A percentile compares a stretch with the other conserved stretches of the same genome.
These are phyloP conservation scores for Trichogramma pretiosum DNA, from an alignment of 1,140 invertebrate genomes.

Conservation along the genomic window DNA sequence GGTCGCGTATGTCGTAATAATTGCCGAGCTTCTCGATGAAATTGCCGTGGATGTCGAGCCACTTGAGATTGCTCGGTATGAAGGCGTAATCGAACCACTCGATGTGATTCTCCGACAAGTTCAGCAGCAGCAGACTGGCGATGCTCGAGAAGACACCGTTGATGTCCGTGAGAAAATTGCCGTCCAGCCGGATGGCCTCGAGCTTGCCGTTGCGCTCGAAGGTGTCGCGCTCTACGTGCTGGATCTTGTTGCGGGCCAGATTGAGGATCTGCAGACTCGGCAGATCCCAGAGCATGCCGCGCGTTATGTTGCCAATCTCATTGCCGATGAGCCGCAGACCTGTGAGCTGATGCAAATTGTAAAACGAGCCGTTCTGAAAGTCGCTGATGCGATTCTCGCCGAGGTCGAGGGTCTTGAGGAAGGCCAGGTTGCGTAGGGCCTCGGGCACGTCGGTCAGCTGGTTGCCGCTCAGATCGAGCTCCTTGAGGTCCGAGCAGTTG, in stretches of 20 bases:
- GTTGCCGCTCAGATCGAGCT: conserved; percentile 82
- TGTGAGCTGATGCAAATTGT: conserved; percentile 73
- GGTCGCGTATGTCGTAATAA: conserved; percentile 67
- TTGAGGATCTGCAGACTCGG: conserved; percentile 75
- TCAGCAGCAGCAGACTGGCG: conserved; percentile 72
- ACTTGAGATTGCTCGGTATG: conserved; percentile 77
- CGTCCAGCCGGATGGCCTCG: conserved; percentile 76
- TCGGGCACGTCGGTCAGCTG: conserved; percentile 70
- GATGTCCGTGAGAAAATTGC: conserved; percentile 77
- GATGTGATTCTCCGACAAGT: conserved; percentile 84
- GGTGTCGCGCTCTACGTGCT: conserved; percentile 69
- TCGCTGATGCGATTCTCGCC: conserved; percentile 77
- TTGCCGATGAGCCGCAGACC: conserved; percentile 78
- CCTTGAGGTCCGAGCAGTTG: conserved; percentile 84
- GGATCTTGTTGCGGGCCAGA: conserved; percentile 78
- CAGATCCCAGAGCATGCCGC: conserved; percentile 77
- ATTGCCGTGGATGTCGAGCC: conserved; percentile 83
- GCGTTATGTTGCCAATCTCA: conserved; percentile 73
- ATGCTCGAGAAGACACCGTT: conserved; percentile 77
- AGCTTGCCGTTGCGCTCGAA: conserved; percentile 71
- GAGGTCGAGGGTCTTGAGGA: conserved; percentile 76
- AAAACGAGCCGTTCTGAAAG: conserved; percentile 73
- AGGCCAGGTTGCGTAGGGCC: conserved; percentile 69
- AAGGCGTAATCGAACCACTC: conserved; percentile 87
- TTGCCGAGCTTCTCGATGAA: conserved; percentile 77